A percentile compares a stretch with the other conserved stretches of the same genome.
Evolutionary conservation across 2,113 vertebrate species (phyloP).

Genomic region (Marcusenius ussheri): DNA sequence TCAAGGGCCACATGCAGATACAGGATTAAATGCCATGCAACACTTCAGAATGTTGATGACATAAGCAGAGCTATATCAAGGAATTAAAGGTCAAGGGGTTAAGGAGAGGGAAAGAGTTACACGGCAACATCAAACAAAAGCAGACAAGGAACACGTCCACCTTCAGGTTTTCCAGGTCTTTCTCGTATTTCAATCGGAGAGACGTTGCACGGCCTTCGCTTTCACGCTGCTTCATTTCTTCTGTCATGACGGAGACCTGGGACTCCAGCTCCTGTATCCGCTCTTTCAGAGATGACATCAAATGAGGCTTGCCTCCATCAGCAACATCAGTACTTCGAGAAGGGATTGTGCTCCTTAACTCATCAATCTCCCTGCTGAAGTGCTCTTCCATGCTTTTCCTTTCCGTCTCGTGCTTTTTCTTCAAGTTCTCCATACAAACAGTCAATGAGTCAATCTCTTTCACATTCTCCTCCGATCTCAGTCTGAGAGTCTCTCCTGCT

Average conservation of each 20-base stretch:
- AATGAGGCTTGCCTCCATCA: background rate
- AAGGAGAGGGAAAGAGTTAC: slow-evolving; percentile 54
- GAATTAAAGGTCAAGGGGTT: slow-evolving; percentile 34
- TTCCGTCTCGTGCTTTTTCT: slow-evolving; percentile 56
- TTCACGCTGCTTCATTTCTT: slow-evolving; percentile 55
- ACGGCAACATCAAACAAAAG: slow-evolving; percentile 60
- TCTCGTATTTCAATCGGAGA: slow-evolving; percentile 68
- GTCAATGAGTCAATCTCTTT: slow-evolving; percentile 59
- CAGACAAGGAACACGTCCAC: slow-evolving; percentile 63
- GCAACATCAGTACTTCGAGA: slow-evolving; percentile 5
- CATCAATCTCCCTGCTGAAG: slow-evolving; percentile 54
- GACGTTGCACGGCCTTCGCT: slow-evolving; percentile 47
- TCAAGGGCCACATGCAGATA: slow-evolving; percentile 35
- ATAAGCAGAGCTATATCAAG: slow-evolving; percentile 26
- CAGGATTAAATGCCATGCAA: slow-evolving; percentile 60
- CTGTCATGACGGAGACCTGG: slow-evolving; percentile 54
- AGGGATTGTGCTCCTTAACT: slow-evolving; percentile 43
- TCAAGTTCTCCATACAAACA: slow-evolving; percentile 58
- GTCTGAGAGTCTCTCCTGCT: slow-evolving; percentile 46
- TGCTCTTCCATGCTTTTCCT: slow-evolving; percentile 37
- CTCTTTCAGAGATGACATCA: slow-evolving; percentile 41
- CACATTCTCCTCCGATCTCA: slow-evolving; percentile 54
- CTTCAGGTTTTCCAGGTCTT: slow-evolving; percentile 71
- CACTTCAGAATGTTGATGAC: slow-evolving; percentile 40
- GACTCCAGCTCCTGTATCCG: slow-evolving; percentile 57